phyloP scores from a whole-genome alignment of 1,140 invertebrate species.

The Argopecten irradians region DNA sequence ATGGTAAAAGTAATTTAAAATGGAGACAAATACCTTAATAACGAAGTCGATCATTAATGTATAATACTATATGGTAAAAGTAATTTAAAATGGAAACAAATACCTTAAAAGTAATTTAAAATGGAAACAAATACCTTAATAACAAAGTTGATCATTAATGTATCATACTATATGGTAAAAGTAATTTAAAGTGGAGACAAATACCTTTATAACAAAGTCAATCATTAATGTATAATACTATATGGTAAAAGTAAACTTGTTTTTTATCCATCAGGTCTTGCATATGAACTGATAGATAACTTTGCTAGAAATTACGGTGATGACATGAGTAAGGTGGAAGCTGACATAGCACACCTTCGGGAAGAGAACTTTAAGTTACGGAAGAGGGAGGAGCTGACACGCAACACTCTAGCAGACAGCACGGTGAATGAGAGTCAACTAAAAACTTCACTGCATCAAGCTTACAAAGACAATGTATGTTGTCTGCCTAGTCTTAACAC shows the following conservation, averaged over 20 bases:
- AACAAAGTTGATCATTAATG: no score
- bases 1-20: no score
- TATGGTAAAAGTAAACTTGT: neutral
- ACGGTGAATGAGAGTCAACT: slow-evolving; percentile 65
- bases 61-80: no score
- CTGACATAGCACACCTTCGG: slow-evolving; percentile 48
- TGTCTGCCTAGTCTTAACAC: neutral
- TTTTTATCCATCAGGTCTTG: slow-evolving; percentile 45
- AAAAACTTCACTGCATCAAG: slow-evolving; percentile 65
- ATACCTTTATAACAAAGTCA: no score
- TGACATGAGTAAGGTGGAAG: slow-evolving; percentile 45
- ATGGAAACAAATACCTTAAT: no score
- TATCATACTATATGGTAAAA: no score
- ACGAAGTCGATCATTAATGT: no score
- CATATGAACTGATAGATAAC: slow-evolving; percentile 52
- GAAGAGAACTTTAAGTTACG: slow-evolving; percentile 55
- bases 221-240: no score
- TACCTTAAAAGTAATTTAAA: no score
- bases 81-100: no score
- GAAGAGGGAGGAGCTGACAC: slow-evolving; percentile 52
- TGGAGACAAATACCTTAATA: no score
- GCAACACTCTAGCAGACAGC: slow-evolving; percentile 53
- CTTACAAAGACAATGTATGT: slow-evolving; percentile 72
- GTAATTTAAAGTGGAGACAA: no score
- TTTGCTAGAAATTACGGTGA: slow-evolving; percentile 41